Percentiles rank a stretch among this genome's conserved stretches.
Evolutionary conservation across 1,140 invertebrate genomes (phyloP).

Genomic region (Condylostylus longicornis): DNA sequence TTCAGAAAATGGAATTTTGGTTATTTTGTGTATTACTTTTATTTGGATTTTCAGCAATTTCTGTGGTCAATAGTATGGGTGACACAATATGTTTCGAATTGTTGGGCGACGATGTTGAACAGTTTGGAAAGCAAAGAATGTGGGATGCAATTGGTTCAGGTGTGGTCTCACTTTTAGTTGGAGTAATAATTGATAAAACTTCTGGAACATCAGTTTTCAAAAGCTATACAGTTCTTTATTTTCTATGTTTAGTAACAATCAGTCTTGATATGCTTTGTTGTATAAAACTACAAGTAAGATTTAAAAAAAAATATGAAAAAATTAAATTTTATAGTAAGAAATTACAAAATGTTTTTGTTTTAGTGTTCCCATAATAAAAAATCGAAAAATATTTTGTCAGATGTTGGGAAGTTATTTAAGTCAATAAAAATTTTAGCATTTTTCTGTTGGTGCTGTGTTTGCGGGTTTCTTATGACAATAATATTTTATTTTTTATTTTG

Average conservation of each 20-base stretch:
- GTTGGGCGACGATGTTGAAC: constrained; percentile 45
- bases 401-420: constrained; percentile 45
- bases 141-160: constrained; percentile 74
- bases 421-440: constrained; percentile 51
- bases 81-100: constrained; percentile 71
- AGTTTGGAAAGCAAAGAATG: constrained; percentile 68
- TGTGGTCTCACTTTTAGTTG: constrained; percentile 54
- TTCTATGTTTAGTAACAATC: constrained; percentile 52
- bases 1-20: constrained; percentile 47
- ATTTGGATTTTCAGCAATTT: constrained; percentile 64
- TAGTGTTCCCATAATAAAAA: constrained; percentile 42
- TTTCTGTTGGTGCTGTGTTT: constrained; percentile 59
- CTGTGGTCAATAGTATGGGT: constrained; percentile 61
- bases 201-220: constrained; percentile 45
- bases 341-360: neutral
- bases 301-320: constrained; percentile 33
- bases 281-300: constrained; percentile 45
- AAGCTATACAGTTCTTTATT: constrained; percentile 63
- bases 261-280: constrained; percentile 49
- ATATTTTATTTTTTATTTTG: constrained; percentile 82
- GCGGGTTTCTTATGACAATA: constrained; percentile 69
- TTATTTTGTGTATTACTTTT: constrained; percentile 51
- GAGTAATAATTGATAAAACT: constrained; percentile 56
- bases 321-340: neutral
- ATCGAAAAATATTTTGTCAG: constrained; percentile 44